Evolutionary conservation across 2,888 invertebrate genomes (phyloP).

Genomic region (Pheosia gnoma): DNA sequence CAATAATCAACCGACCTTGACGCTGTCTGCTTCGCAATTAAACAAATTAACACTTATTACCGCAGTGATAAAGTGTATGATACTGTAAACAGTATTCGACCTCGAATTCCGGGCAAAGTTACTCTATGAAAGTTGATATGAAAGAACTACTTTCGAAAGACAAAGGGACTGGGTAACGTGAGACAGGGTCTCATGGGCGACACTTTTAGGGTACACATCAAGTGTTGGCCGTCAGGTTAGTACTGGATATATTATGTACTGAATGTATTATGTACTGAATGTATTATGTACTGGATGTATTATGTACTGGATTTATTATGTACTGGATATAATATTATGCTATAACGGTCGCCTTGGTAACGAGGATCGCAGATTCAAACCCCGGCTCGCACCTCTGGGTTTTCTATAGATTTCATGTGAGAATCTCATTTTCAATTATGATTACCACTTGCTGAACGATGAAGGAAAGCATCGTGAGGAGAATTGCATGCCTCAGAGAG

Average conservation of each 20-base stretch:
- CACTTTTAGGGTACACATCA: constrained; percentile 6
- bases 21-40: constrained; percentile 6
- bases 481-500: no score
- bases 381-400: no score
- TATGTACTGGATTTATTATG: no score
- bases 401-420: no score
- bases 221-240: background rate
- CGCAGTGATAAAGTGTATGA: constrained; percentile 12
- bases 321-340: no score
- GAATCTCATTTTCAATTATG: no score
- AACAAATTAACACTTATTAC: constrained; percentile 20
- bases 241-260: constrained; percentile 1
- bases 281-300: no score
- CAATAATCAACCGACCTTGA: constrained; percentile 31
- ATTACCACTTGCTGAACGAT: no score
- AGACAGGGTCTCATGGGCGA: constrained; percentile 20
- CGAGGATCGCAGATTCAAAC: no score
- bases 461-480: no score
- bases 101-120: constrained; percentile 35
- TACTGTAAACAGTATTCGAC: constrained; percentile 15
- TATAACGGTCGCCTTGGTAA: no score
- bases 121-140: constrained; percentile 49
- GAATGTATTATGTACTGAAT: no score
- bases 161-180: constrained; percentile 41
- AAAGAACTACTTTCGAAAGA: constrained; percentile 38